Conservation (phyloP, 2,113 vertebrate species). For the Rutilus rutilus region DNA sequence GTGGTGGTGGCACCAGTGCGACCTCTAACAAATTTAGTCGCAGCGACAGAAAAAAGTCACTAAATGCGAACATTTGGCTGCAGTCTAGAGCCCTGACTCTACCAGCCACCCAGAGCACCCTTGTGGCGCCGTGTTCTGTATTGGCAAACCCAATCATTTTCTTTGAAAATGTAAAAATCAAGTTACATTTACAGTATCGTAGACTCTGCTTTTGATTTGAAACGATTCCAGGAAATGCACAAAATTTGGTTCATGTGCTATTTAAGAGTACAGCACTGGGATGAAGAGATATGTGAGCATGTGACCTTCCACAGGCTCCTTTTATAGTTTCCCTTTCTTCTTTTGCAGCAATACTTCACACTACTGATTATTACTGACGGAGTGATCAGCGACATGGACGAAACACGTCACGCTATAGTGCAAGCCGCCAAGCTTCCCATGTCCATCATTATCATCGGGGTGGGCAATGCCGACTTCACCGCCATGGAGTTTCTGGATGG, state of each 20-base stretch:
- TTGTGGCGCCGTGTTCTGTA: background rate
- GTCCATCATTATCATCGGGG: constrained; percentile 98
- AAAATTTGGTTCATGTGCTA: background rate
- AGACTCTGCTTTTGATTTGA: background rate
- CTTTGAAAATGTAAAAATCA: background rate
- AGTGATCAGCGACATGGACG: constrained; percentile 99
- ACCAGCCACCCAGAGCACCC: background rate
- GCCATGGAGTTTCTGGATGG: constrained; percentile 99
- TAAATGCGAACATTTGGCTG: too few species aligned
- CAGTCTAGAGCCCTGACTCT: too few species aligned
- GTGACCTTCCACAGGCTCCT: background rate
- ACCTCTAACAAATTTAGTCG: too few species aligned
- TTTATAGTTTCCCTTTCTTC: background rate
- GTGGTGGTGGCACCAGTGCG: too few species aligned
- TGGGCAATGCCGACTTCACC: constrained; percentile 93
- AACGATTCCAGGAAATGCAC: background rate
- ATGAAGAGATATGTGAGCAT: background rate
- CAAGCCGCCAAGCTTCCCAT: constrained; percentile 96
- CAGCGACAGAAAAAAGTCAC: too few species aligned
- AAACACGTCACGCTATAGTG: constrained; percentile 91
- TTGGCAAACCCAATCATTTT: background rate
- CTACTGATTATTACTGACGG: constrained; percentile 98
- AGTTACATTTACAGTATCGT: too few species aligned
- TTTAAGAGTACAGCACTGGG: background rate
- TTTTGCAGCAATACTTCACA: constrained; percentile 93